A percentile compares a stretch with the other conserved stretches of the same genome.
phyloP scores from a whole-genome alignment of 2,113 vertebrate genomes.

The Puma concolor region DNA sequence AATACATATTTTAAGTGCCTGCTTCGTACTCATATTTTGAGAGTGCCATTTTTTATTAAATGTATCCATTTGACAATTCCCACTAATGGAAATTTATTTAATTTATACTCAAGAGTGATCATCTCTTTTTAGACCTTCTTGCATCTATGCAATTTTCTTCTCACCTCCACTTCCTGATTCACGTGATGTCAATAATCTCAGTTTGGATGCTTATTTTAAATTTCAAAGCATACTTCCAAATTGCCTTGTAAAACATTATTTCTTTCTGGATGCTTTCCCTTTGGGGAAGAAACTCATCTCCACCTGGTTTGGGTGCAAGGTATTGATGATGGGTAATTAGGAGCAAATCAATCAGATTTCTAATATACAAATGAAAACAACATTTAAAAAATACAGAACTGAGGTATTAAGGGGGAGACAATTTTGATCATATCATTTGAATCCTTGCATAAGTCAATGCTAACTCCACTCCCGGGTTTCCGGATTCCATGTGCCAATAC shows the following conservation, averaged over 20 bases:
- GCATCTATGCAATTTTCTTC: neutral
- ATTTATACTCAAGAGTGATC: neutral
- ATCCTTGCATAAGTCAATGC: neutral
- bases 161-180: fast-evolving
- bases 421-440: neutral
- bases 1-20: neutral
- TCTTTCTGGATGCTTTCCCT: neutral
- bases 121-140: neutral
- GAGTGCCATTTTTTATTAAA: neutral
- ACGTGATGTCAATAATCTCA: neutral
- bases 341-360: neutral
- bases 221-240: neutral
- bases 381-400: too few species aligned
- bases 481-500: neutral
- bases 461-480: neutral
- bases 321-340: fast-evolving
- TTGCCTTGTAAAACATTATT: neutral
- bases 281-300: neutral
- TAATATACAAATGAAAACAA: neutral
- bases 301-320: neutral
- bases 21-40: neutral
- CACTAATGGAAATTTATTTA: neutral
- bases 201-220: neutral
- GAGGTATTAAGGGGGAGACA: neutral
- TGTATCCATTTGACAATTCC: neutral